These are phyloP conservation scores for Ambastaia sidthimunki DNA, from an alignment of 2,797 vertebrate species.

Conservation along the genomic window DNA sequence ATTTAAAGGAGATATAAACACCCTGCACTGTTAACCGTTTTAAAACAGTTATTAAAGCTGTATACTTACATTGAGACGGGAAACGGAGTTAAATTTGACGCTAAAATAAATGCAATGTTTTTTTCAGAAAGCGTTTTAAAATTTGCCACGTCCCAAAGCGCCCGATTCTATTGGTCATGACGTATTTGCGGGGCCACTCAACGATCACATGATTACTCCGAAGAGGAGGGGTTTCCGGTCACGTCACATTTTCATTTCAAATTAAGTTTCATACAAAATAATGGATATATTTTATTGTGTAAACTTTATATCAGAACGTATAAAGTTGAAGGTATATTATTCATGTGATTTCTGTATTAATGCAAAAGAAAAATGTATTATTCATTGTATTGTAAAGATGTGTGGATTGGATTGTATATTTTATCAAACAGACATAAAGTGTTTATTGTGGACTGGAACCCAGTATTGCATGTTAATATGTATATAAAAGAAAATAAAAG, in stretches of 20 bases:
- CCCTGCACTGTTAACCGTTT: neutral
- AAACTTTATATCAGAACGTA: too few relatives aligned
- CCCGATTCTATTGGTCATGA: conserved; percentile 74
- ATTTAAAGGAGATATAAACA: neutral
- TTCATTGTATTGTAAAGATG: too few relatives aligned
- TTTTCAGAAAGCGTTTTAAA: conserved; percentile 76
- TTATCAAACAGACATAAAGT: too few relatives aligned
- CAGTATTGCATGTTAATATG: too few relatives aligned
- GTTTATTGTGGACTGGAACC: too few relatives aligned
- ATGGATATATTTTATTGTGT: too few relatives aligned
- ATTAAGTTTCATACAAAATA: too few relatives aligned
- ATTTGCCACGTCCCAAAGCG: conserved; percentile 64
- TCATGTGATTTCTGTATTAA: too few relatives aligned
- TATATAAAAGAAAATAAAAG: too few relatives aligned
- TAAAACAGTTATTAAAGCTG: neutral
- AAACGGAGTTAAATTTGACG: neutral
- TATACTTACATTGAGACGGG: conserved; percentile 14
- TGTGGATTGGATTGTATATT: too few relatives aligned
- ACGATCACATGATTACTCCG: conserved; percentile 19
- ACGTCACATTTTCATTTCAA: neutral
- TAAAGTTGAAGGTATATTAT: too few relatives aligned
- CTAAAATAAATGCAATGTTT: conserved; percentile 10
- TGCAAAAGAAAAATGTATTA: too few relatives aligned
- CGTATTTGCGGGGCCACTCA: conserved; percentile 43
- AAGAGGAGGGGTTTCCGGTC: neutral